A percentile compares a stretch with the other conserved stretches of the same genome.
Evolutionary conservation across 2,888 invertebrate species (phyloP).

Genomic region (Scaptomyza tumidula): DNA sequence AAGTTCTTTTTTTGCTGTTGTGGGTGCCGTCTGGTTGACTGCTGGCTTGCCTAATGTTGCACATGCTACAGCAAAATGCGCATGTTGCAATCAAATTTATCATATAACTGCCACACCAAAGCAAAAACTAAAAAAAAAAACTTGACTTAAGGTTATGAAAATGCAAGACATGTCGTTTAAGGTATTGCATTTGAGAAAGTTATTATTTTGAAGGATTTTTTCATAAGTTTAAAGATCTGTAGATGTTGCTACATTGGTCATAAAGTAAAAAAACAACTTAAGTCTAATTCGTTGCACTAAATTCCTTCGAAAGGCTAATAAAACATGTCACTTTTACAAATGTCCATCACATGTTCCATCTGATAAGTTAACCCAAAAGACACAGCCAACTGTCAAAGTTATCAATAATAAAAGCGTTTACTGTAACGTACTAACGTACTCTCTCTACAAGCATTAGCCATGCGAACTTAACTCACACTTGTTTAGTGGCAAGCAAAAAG

Average conservation of each 20-base stretch:
- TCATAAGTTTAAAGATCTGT: neutral
- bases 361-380: neutral
- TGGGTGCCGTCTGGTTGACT: slow-evolving; percentile 12
- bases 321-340: neutral
- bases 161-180: too few relatives aligned
- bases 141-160: slow-evolving; percentile 26
- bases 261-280: slow-evolving; percentile 10
- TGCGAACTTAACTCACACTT: slow-evolving; percentile 19
- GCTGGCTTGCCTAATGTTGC: slow-evolving; percentile 44
- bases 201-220: too few relatives aligned
- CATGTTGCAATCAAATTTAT: slow-evolving; percentile 69
- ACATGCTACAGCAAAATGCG: slow-evolving; percentile 51
- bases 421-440: neutral
- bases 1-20: slow-evolving; percentile 12
- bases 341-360: neutral
- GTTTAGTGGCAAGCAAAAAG: slow-evolving; percentile 45
- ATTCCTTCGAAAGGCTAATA: neutral
- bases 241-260: slow-evolving; percentile 2
- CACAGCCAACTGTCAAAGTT: slow-evolving; percentile 20
- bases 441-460: neutral
- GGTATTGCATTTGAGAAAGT: too few relatives aligned
- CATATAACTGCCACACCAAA: slow-evolving; percentile 27
- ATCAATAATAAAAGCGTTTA: slow-evolving; percentile 29
- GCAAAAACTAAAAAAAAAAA: slow-evolving; percentile 4
- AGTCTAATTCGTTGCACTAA: neutral